These are phyloP conservation scores for Coecobrya sp. DNA, from an alignment of 2,888 invertebrate species.

Conservation along the genomic window DNA sequence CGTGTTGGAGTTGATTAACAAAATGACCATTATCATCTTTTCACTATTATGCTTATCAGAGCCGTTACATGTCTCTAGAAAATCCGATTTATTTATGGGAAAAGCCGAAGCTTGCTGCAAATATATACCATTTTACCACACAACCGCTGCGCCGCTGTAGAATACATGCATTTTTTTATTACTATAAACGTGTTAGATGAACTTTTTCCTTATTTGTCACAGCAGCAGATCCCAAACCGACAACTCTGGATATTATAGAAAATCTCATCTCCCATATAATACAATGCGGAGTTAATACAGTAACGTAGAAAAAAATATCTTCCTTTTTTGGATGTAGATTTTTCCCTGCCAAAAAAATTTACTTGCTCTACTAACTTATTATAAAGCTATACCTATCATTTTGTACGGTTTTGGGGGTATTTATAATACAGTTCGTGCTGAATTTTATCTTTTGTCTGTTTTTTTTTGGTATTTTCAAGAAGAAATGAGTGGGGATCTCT, in stretches of 20 bases:
- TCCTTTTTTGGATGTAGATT: conserved; percentile 7
- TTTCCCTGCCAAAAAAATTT: neutral
- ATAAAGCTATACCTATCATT: too few species aligned
- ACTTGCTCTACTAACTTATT: neutral
- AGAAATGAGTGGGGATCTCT: neutral
- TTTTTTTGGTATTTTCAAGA: neutral
- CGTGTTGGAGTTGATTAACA: neutral
- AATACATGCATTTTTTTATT: too few species aligned
- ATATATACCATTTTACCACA: too few species aligned
- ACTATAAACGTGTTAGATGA: conserved; percentile 2
- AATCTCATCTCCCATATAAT: too few species aligned
- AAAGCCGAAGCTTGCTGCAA: neutral
- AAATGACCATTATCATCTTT: neutral
- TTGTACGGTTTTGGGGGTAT: neutral
- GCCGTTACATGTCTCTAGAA: neutral
- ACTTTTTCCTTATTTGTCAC: conserved; percentile 34
- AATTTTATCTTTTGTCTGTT: neutral
- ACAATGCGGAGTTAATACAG: neutral
- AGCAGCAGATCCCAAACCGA: too few species aligned
- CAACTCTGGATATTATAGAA: too few species aligned
- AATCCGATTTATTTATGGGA: neutral
- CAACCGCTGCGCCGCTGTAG: too few species aligned
- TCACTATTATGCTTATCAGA: neutral
- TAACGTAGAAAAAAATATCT: neutral
- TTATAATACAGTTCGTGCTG: neutral